Conservation (phyloP, 1,140 invertebrate genomes). For the Drosophila bipectinata region DNA sequence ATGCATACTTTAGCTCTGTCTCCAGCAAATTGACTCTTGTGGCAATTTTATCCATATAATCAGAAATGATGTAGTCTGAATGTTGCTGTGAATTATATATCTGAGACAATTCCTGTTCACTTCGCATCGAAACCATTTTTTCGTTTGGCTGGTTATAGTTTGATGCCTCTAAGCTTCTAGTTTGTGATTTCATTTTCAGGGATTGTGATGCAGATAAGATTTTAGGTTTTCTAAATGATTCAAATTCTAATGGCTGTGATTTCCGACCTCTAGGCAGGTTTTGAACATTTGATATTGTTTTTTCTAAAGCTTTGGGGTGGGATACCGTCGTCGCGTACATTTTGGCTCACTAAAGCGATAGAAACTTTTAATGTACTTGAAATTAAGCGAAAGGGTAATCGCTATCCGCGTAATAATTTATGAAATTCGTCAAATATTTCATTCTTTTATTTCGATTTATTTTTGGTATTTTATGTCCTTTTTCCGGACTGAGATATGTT, state of each 20-base stretch:
- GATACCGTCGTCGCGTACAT: background rate
- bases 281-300: background rate
- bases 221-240: background rate
- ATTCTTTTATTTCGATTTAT: background rate
- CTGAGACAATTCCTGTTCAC: conserved; percentile 74
- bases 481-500: background rate
- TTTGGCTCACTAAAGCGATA: background rate
- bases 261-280: background rate
- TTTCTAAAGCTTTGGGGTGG: background rate
- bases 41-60: conserved; percentile 95
- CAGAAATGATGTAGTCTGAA: conserved; percentile 90
- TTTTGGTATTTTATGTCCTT: background rate
- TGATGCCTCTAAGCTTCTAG: conserved; percentile 14
- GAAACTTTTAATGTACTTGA: background rate
- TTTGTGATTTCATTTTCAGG: conserved; percentile 8
- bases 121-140: conserved; percentile 67
- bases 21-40: conserved; percentile 93
- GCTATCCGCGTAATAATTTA: background rate
- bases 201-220: background rate
- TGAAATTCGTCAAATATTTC: too few relatives aligned
- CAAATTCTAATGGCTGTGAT: background rate
- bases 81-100: conserved; percentile 78
- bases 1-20: conserved; percentile 95
- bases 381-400: background rate
- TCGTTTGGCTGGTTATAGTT: conserved; percentile 32